These are phyloP conservation scores for Siniperca obscura DNA, from an alignment of 2,797 vertebrate genomes.

Conservation along the genomic window DNA sequence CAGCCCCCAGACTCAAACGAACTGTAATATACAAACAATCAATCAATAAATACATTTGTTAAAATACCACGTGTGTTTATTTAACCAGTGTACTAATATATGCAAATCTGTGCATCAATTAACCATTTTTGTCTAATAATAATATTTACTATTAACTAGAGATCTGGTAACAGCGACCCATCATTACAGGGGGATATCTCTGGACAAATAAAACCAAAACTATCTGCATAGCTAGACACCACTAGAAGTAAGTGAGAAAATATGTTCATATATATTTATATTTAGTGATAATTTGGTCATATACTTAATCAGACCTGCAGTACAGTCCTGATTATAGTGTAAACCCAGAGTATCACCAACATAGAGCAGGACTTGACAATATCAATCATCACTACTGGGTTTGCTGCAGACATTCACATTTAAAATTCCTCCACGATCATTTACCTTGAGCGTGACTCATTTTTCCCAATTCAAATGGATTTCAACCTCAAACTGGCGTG, in stretches of 20 bases:
- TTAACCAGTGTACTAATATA: too few relatives aligned
- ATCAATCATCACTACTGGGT: not conserved
- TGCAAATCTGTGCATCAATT: too few relatives aligned
- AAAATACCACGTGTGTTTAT: too few relatives aligned
- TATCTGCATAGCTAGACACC: not conserved
- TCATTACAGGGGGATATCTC: not conserved
- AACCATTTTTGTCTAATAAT: too few relatives aligned
- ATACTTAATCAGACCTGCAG: not conserved
- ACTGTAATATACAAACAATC: too few relatives aligned
- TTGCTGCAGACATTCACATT: constrained; percentile 11
- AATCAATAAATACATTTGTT: too few relatives aligned
- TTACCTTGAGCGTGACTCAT: constrained; percentile 16
- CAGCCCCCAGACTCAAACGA: too few relatives aligned
- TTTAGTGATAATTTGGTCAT: not conserved
- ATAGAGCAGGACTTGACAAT: not conserved
- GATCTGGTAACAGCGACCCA: too few relatives aligned
- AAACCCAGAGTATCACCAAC: too few relatives aligned
- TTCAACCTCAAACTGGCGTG: constrained; percentile 57
- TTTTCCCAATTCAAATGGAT: constrained; percentile 33
- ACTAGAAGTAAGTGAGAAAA: not conserved
- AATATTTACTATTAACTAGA: too few relatives aligned
- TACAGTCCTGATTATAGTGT: not conserved
- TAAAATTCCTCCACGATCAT: constrained; percentile 32
- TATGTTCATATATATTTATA: not conserved
- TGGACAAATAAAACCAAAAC: not conserved